phyloP scores from a whole-genome alignment of 2,888 invertebrate species.

The Xylota sylvarum region DNA sequence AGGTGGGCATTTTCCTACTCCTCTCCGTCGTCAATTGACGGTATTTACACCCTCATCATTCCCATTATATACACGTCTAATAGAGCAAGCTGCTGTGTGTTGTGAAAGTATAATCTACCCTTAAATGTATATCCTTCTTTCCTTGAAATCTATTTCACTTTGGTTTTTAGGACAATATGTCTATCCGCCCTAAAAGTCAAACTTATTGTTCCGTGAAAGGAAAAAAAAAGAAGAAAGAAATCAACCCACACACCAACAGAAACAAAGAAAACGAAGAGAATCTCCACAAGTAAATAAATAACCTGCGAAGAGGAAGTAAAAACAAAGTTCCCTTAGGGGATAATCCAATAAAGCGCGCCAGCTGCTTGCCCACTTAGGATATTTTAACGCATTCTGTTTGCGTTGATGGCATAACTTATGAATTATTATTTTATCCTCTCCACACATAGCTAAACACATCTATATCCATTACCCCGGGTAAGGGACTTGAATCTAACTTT shows the following conservation, averaged over 20 bases:
- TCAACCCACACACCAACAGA: constrained; percentile 12
- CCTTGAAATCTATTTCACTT: constrained; percentile 62
- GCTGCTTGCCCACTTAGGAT: constrained; percentile 85
- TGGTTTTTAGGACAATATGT: constrained; percentile 62
- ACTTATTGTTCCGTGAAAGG: constrained; percentile 61
- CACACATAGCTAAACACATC: not conserved
- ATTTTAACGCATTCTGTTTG: constrained; percentile 81
- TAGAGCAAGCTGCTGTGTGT: constrained; percentile 69
- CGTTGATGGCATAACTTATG: constrained; percentile 85
- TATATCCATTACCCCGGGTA: constrained; percentile 24
- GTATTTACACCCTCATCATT: constrained; percentile 75
- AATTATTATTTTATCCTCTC: constrained; percentile 80
- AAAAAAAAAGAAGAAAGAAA: constrained; percentile 30
- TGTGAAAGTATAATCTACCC: constrained; percentile 66
- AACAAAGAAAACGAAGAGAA: constrained; percentile 38
- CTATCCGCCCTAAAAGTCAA: constrained; percentile 69
- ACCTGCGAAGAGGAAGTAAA: constrained; percentile 79
- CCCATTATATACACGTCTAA: constrained; percentile 76
- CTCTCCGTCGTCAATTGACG: constrained; percentile 52
- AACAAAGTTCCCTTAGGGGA: constrained; percentile 68
- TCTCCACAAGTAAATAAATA: constrained; percentile 80
- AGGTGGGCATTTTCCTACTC: not conserved
- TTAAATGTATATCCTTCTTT: constrained; percentile 67
- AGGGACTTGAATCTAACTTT: constrained; percentile 7
- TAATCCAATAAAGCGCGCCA: constrained; percentile 83